Evolutionary conservation across 1,140 invertebrate genomes (phyloP).

Genomic region (Drosophila equinoxialis): DNA sequence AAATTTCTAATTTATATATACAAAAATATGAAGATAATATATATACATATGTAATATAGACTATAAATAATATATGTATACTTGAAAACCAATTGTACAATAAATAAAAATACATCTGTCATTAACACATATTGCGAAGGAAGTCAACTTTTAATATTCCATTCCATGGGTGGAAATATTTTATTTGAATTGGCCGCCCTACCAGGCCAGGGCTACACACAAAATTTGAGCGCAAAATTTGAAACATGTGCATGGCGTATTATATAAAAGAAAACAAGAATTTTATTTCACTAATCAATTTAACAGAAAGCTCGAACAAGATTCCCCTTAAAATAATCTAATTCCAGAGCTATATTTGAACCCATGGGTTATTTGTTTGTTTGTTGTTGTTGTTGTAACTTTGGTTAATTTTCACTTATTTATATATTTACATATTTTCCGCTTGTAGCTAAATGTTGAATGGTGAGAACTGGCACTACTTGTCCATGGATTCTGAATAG

Average conservation of each 20-base stretch:
- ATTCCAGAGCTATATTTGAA: slow-evolving; percentile 7
- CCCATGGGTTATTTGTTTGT: neutral
- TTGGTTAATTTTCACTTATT: slow-evolving; percentile 29
- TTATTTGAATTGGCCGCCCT: neutral
- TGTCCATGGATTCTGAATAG: neutral
- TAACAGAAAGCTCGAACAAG: slow-evolving; percentile 34
- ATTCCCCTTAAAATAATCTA: slow-evolving; percentile 20
- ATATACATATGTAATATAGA: slow-evolving; percentile 29
- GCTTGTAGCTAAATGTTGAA: neutral
- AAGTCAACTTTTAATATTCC: neutral
- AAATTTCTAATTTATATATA: neutral
- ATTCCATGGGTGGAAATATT: neutral
- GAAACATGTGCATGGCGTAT: neutral
- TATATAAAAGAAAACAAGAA: slow-evolving; percentile 35
- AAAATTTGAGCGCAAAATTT: neutral
- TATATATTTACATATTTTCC: slow-evolving; percentile 66
- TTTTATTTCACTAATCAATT: slow-evolving; percentile 69
- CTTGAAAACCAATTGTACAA: slow-evolving; percentile 2
- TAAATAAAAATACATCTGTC: slow-evolving; percentile 2
- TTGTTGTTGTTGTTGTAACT: slow-evolving; percentile 23
- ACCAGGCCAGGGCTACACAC: neutral
- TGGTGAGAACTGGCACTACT: neutral
- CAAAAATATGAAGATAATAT: slow-evolving; percentile 14
- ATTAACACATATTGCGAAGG: neutral
- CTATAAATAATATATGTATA: slow-evolving; percentile 7